Evolutionary conservation across 2,888 invertebrate species (phyloP).

Genomic region (Lottia gigantea): DNA sequence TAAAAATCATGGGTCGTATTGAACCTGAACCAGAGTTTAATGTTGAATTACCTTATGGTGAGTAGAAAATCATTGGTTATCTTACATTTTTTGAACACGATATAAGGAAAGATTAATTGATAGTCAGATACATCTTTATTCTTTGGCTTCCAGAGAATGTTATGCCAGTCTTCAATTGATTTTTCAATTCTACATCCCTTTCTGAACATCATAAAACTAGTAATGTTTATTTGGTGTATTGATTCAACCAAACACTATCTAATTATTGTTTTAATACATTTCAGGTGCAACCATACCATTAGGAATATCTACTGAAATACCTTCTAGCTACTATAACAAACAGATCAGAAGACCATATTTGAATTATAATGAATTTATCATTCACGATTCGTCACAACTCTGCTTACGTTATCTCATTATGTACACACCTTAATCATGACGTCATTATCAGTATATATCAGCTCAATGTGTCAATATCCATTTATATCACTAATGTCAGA

Average conservation of each 20-base stretch:
- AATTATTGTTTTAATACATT: constrained; percentile 16
- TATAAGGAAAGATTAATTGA: no score
- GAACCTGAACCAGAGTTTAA: constrained; percentile 54
- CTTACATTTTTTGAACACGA: neutral
- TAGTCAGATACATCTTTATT: no score
- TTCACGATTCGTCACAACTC: constrained; percentile 62
- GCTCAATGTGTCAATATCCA: no score
- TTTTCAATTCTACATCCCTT: no score
- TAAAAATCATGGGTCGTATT: constrained; percentile 46
- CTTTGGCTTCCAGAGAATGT: no score
- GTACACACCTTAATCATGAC: constrained; percentile 38
- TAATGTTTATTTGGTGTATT: no score
- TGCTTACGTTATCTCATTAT: constrained; percentile 65
- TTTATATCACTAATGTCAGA: no score
- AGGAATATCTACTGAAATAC: constrained; percentile 38
- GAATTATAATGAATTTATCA: constrained; percentile 62
- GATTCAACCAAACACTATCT: no score
- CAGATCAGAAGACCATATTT: constrained; percentile 33
- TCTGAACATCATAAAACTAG: no score
- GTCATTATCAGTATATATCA: no score
- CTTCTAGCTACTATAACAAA: constrained; percentile 11
- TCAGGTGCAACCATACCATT: constrained; percentile 57
- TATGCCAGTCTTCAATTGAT: no score
- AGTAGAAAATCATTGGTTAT: constrained; percentile 18
- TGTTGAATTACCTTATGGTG: constrained; percentile 60